A percentile compares a stretch with the other conserved stretches of the same genome.
Evolutionary conservation across 2,113 vertebrate genomes (phyloP).

Genomic region (Cariama cristata): DNA sequence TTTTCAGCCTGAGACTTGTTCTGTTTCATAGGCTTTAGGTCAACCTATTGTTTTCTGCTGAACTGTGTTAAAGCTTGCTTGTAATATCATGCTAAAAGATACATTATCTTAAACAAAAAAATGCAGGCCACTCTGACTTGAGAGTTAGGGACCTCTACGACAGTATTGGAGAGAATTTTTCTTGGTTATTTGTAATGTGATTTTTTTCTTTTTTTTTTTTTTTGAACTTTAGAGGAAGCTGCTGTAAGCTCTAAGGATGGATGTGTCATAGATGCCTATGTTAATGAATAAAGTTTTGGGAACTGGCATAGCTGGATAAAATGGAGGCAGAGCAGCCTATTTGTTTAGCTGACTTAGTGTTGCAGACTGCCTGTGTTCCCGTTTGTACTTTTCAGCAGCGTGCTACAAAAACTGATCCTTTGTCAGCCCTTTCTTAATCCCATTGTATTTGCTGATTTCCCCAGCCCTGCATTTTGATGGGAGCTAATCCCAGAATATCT

Average conservation of each 20-base stretch:
- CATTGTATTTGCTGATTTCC: conserved; percentile 47
- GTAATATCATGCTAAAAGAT: background rate
- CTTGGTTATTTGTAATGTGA: background rate
- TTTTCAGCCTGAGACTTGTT: background rate
- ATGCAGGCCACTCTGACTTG: background rate
- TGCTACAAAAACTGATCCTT: conserved; percentile 35
- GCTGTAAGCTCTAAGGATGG: background rate
- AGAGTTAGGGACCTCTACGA: background rate
- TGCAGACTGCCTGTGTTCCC: background rate
- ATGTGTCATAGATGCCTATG: background rate
- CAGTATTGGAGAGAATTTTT: background rate
- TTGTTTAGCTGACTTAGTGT: conserved; percentile 20
- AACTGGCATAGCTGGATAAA: background rate
- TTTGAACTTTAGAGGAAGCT: background rate
- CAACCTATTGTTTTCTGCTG: background rate
- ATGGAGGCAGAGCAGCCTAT: conserved; percentile 16
- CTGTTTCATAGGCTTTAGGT: background rate
- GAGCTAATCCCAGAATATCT: conserved; percentile 48
- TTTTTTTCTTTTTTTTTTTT: background rate
- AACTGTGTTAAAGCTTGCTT: background rate
- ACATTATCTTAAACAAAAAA: background rate
- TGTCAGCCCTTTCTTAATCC: conserved; percentile 57
- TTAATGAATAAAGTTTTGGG: background rate
- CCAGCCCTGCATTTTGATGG: conserved; percentile 29
- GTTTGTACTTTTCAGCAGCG: conserved; percentile 22